Conservation (phyloP, 2,113 vertebrate genomes). For the Lycaon pictus region DNA sequence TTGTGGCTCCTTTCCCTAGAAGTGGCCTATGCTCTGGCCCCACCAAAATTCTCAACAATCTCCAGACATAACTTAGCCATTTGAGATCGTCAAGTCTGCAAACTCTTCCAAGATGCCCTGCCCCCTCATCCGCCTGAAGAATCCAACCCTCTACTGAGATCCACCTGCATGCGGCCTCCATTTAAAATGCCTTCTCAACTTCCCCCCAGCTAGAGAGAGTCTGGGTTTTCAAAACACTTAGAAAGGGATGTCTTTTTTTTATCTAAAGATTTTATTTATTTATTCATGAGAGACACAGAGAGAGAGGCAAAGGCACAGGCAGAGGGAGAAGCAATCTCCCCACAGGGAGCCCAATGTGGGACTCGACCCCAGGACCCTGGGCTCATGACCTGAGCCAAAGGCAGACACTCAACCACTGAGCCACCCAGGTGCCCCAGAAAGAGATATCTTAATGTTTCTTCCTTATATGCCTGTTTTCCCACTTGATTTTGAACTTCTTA, state of each 20-base stretch:
- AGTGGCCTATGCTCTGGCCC: background rate
- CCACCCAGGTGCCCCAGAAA: background rate
- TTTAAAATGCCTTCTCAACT: background rate
- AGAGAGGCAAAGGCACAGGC: too few relatives aligned
- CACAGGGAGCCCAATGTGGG: too few relatives aligned
- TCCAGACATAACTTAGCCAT: background rate
- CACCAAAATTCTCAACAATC: background rate
- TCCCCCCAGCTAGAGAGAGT: background rate
- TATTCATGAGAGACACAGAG: too few relatives aligned
- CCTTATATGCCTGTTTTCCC: background rate
- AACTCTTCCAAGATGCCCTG: background rate
- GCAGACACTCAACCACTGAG: too few relatives aligned
- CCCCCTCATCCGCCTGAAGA: background rate
- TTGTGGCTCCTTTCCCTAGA: background rate
- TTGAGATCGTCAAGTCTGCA: background rate
- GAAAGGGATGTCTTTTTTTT: background rate
- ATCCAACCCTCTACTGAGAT: background rate
- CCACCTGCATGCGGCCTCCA: rapidly evolving
- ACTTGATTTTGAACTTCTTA: background rate
- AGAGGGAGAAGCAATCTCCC: too few relatives aligned
- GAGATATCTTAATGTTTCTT: background rate
- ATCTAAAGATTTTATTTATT: too few relatives aligned
- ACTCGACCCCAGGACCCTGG: too few relatives aligned
- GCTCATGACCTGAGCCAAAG: too few relatives aligned
- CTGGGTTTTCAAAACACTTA: background rate